phyloP scores from a whole-genome alignment of 2,888 invertebrate genomes.

The Thelaira solivaga region DNA sequence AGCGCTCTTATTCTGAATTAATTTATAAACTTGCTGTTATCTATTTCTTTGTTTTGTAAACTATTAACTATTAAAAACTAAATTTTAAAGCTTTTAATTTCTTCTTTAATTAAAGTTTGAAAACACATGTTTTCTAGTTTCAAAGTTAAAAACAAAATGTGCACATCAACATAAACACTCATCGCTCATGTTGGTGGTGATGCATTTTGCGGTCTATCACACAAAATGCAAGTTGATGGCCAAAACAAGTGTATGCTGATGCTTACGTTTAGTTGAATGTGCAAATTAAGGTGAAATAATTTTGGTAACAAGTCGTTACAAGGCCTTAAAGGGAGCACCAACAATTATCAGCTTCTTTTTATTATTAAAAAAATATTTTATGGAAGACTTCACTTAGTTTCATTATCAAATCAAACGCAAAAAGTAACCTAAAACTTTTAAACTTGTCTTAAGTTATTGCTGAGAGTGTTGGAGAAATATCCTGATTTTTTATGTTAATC shows the following conservation, averaged over 20 bases:
- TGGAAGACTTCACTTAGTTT: too few relatives aligned
- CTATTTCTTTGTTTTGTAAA: not conserved
- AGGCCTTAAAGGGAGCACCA: not conserved
- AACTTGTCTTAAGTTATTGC: too few relatives aligned
- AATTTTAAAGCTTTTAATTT: not conserved
- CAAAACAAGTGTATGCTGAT: constrained; percentile 58
- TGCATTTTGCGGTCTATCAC: constrained; percentile 77
- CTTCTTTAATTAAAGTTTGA: not conserved
- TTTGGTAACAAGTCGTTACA: not conserved
- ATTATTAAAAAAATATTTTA: not conserved
- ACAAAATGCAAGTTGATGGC: constrained; percentile 76
- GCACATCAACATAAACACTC: constrained; percentile 68
- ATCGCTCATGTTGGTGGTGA: constrained; percentile 76
- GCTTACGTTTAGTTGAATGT: not conserved
- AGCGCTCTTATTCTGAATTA: too few relatives aligned
- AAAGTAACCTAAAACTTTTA: too few relatives aligned
- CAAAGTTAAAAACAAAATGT: constrained; percentile 55
- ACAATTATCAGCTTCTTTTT: not conserved
- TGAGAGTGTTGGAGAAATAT: too few relatives aligned
- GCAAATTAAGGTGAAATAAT: too few relatives aligned
- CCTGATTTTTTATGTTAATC: too few relatives aligned
- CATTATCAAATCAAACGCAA: too few relatives aligned
- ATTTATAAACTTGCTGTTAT: too few relatives aligned
- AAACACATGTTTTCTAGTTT: constrained; percentile 6
- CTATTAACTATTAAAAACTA: not conserved